Evolutionary conservation across 2,888 invertebrate species (phyloP).

Genomic region (Cotesia congregata): DNA sequence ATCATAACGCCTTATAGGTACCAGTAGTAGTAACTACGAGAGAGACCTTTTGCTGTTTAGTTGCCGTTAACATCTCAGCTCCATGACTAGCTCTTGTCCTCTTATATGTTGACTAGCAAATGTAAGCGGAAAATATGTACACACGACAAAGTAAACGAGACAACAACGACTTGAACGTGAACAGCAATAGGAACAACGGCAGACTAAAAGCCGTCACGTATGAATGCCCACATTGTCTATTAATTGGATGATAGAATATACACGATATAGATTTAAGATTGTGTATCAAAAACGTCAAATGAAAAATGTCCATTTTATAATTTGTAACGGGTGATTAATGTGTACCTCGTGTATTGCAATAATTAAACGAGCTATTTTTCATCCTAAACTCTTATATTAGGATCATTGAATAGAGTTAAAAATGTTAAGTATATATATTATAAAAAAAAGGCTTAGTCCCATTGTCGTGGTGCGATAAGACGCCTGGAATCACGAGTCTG

Average conservation of each 20-base stretch:
- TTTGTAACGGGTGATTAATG: constrained; percentile 18
- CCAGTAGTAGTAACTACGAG: constrained; percentile 16
- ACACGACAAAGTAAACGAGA: constrained; percentile 1
- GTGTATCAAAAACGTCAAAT: not conserved
- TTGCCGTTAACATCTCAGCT: constrained; percentile 41
- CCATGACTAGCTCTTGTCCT: constrained; percentile 28
- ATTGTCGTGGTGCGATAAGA: constrained; percentile 29
- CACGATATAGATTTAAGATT: constrained; percentile 17
- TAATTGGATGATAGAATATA: constrained; percentile 30
- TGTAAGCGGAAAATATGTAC: constrained; percentile 14
- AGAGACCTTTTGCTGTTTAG: constrained; percentile 52
- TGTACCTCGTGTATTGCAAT: not conserved
- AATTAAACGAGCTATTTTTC: not conserved
- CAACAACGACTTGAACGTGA: not conserved
- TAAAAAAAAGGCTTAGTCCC: constrained; percentile 23
- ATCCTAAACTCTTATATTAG: not conserved
- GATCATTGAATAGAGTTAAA: not conserved
- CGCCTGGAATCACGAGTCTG: constrained; percentile 17
- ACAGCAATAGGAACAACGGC: constrained; percentile 28
- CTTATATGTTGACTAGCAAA: constrained; percentile 22
- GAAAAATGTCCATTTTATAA: constrained; percentile 18
- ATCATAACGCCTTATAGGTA: constrained; percentile 63
- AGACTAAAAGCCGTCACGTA: constrained; percentile 32
- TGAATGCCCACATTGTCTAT: constrained; percentile 30
- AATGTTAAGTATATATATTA: constrained; percentile 1